A percentile compares a stretch with the other conserved stretches of the same genome.
phyloP scores from a whole-genome alignment of 2,113 vertebrate species.

The Callocephalon fimbriatum region DNA sequence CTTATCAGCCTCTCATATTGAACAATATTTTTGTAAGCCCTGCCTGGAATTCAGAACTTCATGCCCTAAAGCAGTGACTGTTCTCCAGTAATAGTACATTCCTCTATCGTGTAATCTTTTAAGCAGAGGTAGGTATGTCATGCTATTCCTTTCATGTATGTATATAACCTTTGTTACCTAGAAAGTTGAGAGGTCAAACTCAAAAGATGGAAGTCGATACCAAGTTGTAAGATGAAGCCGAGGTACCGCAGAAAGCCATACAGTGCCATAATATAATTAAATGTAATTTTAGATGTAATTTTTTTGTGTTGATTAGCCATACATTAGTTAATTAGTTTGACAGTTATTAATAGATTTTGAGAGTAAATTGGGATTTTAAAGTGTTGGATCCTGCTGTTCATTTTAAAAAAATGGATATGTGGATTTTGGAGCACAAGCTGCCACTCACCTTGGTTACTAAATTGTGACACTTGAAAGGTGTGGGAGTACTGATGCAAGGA shows the following conservation, averaged over 20 bases:
- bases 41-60: not conserved
- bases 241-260: not conserved
- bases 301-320: not conserved
- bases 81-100: not conserved
- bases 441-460: not conserved
- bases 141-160: not conserved
- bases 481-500: accelerated
- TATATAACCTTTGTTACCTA: not conserved
- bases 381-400: not conserved
- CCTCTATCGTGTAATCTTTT: not conserved
- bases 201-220: not conserved
- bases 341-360: not conserved
- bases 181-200: not conserved
- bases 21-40: not conserved
- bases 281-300: not conserved
- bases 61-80: not conserved
- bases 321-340: not conserved
- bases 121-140: not conserved
- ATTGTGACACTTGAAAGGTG: not conserved
- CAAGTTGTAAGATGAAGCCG: not conserved
- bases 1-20: not conserved
- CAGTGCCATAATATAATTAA: not conserved
- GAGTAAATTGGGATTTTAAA: not conserved
- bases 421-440: not conserved
- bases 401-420: not conserved